A percentile compares a stretch with the other conserved stretches of the same genome.
phyloP scores from a whole-genome alignment of 64 coral and sea anemone species.

The Anthopleura sola region DNA sequence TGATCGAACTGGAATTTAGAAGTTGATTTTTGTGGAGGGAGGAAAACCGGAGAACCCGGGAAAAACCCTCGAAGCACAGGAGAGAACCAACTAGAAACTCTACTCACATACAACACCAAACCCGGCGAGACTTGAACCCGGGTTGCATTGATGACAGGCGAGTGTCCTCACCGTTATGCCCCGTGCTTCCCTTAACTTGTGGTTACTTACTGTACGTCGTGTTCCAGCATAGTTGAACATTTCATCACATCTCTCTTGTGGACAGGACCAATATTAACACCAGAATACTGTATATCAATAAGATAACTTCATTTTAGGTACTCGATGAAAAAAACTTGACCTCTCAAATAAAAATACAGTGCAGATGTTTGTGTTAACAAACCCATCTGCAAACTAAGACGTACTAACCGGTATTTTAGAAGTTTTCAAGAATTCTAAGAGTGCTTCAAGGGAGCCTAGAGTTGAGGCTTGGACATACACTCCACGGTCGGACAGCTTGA shows the following conservation, averaged over 20 bases:
- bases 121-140: too few relatives aligned
- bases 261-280: constrained; percentile 93
- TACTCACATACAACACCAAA: too few relatives aligned
- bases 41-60: too few relatives aligned
- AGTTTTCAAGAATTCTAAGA: constrained; percentile 90
- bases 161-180: too few relatives aligned
- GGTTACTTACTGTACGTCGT: constrained; percentile 77
- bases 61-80: too few relatives aligned
- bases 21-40: too few relatives aligned
- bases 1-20: too few relatives aligned
- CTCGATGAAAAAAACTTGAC: too few relatives aligned
- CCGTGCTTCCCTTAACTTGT: too few relatives aligned
- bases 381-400: background rate
- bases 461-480: constrained; percentile 98
- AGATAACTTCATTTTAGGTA: background rate
- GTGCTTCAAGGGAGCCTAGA: constrained; percentile 85
- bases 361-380: too few relatives aligned
- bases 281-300: constrained; percentile 62
- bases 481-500: constrained; percentile 85
- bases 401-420: constrained; percentile 94
- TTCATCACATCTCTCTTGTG: constrained; percentile 99
- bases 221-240: constrained; percentile 94
- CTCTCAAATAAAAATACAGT: background rate
- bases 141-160: too few relatives aligned
- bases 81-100: too few relatives aligned